phyloP scores from a whole-genome alignment of 2,797 vertebrate genomes.

The Pipistrellus kuhlii region DNA sequence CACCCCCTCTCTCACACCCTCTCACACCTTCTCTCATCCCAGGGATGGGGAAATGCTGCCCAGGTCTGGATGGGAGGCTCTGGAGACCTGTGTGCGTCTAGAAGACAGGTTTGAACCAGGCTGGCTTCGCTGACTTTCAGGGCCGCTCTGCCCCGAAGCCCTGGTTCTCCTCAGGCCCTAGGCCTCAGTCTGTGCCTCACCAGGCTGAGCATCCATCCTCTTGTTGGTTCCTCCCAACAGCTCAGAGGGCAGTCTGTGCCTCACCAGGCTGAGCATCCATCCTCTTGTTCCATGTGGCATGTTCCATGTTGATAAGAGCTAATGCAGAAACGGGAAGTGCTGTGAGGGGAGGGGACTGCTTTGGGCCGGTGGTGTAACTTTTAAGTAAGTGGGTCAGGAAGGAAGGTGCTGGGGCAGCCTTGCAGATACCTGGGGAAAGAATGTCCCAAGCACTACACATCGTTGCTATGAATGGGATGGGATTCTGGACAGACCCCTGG shows the following conservation, averaged over 20 bases:
- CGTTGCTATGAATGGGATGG: not conserved
- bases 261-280: too few relatives aligned
- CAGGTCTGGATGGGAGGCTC: not conserved
- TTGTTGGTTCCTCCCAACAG: not conserved
- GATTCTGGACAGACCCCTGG: not conserved
- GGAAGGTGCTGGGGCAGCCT: not conserved
- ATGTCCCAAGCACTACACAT: not conserved
- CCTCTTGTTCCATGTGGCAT: rapidly evolving
- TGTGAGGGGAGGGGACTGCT: not conserved
- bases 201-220: not conserved
- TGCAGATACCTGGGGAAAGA: not conserved
- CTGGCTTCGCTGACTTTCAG: not conserved
- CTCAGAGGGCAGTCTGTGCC: not conserved
- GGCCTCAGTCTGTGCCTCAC: too few relatives aligned
- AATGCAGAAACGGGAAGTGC: not conserved
- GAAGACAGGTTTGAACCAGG: not conserved
- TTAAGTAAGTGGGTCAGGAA: not conserved
- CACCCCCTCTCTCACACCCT: too few relatives aligned
- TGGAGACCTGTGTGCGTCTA: not conserved
- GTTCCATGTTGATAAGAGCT: not conserved
- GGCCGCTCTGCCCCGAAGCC: not conserved
- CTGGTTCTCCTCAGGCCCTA: rapidly evolving
- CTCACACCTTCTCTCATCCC: not conserved
- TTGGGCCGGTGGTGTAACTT: not conserved
- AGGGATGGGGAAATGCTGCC: not conserved